A percentile compares a stretch with the other conserved stretches of the same genome.
These are phyloP conservation scores for Pteropus rufus DNA, from an alignment of 2,797 vertebrate genomes.

Conservation along the genomic window DNA sequence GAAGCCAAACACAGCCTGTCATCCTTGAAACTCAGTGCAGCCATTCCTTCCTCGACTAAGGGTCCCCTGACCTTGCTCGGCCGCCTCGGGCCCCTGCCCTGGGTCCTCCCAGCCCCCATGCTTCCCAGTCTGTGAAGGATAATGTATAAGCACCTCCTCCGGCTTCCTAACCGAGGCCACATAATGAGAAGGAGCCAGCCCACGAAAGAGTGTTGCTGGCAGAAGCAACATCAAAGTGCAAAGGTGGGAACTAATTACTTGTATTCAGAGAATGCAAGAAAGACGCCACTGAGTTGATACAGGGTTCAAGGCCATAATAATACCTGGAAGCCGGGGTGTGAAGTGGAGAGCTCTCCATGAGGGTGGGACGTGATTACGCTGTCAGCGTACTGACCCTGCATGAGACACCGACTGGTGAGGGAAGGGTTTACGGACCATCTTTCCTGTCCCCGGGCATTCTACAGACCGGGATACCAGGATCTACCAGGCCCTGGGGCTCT, in stretches of 20 bases:
- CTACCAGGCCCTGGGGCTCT: background rate
- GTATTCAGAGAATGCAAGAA: background rate
- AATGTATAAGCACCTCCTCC: fast-evolving
- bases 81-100: fast-evolving
- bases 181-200: background rate
- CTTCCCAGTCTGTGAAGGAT: fast-evolving
- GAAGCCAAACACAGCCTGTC: background rate
- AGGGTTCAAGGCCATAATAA: fast-evolving
- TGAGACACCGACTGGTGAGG: fast-evolving
- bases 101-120: background rate
- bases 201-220: fast-evolving
- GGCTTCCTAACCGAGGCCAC: background rate
- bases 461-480: background rate
- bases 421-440: too few species aligned
- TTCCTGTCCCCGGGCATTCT: background rate
- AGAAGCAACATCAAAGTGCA: background rate
- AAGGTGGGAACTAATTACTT: background rate
- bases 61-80: fast-evolving
- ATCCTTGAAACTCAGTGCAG: fast-evolving
- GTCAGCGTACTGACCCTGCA: fast-evolving
- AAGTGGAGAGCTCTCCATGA: fast-evolving
- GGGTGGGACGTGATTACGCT: fast-evolving
- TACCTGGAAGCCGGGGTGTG: fast-evolving
- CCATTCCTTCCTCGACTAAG: background rate
- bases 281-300: fast-evolving